Evolutionary conservation across 2,888 invertebrate species (phyloP).

Genomic region (Dasypogon diadema): DNA sequence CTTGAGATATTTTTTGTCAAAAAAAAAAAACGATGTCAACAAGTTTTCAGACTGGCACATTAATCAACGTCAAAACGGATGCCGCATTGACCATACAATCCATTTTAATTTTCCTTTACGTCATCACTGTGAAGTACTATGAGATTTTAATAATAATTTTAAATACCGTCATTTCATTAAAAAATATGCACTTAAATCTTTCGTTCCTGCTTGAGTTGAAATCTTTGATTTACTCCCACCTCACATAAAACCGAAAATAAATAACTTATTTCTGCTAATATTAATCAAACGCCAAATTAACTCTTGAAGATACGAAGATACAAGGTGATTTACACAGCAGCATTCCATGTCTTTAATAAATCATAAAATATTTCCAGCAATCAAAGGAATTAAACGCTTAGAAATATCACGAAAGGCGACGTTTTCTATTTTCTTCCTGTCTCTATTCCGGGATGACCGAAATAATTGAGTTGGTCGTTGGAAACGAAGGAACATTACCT

Average conservation of each 20-base stretch:
- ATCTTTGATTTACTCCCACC: too few relatives aligned
- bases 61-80: too few relatives aligned
- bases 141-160: too few relatives aligned
- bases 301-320: constrained; percentile 6
- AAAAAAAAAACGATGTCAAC: too few relatives aligned
- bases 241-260: constrained; percentile 1
- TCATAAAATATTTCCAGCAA: constrained; percentile 38
- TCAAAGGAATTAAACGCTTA: constrained; percentile 41
- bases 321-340: constrained; percentile 35
- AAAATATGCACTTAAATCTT: too few relatives aligned
- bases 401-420: constrained; percentile 9
- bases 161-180: too few relatives aligned
- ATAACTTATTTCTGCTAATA: constrained; percentile 26
- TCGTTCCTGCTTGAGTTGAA: too few relatives aligned
- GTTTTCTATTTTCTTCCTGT: constrained; percentile 25
- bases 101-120: too few relatives aligned
- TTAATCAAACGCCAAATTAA: constrained; percentile 40
- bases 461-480: constrained; percentile 3
- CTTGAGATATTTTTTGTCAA: too few relatives aligned
- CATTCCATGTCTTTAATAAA: constrained; percentile 34
- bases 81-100: too few relatives aligned
- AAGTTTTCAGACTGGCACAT: too few relatives aligned
- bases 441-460: constrained; percentile 31
- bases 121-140: too few relatives aligned
- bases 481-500: background rate